These are phyloP conservation scores for Pasiphila rectangulata DNA, from an alignment of 2,888 invertebrate genomes.

Conservation along the genomic window DNA sequence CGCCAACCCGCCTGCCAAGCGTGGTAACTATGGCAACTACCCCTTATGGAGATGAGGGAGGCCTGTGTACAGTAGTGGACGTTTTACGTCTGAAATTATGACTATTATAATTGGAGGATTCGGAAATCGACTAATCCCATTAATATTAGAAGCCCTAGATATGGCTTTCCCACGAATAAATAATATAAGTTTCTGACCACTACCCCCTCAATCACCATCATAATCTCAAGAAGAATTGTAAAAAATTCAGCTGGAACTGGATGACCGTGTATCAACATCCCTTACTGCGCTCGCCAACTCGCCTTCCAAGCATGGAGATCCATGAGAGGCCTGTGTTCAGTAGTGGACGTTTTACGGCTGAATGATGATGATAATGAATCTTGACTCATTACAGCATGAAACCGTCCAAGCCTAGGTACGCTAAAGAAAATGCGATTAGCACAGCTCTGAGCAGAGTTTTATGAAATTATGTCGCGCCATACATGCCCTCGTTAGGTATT, in stretches of 20 bases:
- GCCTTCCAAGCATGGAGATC: no score
- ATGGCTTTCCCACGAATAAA: slow-evolving; percentile 92
- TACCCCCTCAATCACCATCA: slow-evolving; percentile 85
- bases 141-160: slow-evolving; percentile 89
- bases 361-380: no score
- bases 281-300: no score
- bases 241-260: slow-evolving; percentile 88
- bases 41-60: no score
- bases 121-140: slow-evolving; percentile 89
- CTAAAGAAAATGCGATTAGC: slow-evolving; percentile 47
- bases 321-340: no score
- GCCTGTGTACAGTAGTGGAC: no score
- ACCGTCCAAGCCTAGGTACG: slow-evolving; percentile 17
- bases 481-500: slow-evolving; percentile 5
- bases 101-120: slow-evolving; percentile 91
- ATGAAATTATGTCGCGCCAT: slow-evolving; percentile 22
- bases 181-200: slow-evolving; percentile 90
- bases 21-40: no score
- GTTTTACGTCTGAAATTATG: no score
- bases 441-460: slow-evolving; percentile 48
- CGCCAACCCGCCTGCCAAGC: no score
- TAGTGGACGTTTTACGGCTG: no score
- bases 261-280: no score
- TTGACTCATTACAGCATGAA: slow-evolving; percentile 1
- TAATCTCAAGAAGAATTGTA: slow-evolving; percentile 83